Conservation (phyloP, 2,113 vertebrate species). For the Sinocyclocheilus maitianheensis region DNA sequence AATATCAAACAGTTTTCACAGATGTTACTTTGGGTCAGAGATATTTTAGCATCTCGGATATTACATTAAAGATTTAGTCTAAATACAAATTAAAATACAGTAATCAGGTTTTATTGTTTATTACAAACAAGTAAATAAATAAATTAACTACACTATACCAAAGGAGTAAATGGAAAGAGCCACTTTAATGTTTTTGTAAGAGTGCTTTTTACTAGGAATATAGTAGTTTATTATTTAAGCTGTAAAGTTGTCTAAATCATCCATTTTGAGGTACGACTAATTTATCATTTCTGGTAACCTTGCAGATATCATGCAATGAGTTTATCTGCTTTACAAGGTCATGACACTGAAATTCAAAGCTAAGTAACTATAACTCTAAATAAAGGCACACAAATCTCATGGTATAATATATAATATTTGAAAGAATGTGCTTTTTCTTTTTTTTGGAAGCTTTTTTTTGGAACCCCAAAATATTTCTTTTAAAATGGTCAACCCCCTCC, state of each 20-base stretch:
- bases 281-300: not conserved
- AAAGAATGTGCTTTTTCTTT: not conserved
- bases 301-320: not conserved
- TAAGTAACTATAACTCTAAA: not conserved
- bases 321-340: not conserved
- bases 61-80: not conserved
- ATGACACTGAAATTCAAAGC: not conserved
- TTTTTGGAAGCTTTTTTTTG: not conserved
- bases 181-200: not conserved
- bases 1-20: constrained; percentile 31
- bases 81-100: too few relatives aligned
- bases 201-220: too few relatives aligned
- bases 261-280: not conserved
- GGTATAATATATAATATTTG: not conserved
- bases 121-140: too few relatives aligned
- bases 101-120: too few relatives aligned
- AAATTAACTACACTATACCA: not conserved
- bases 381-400: not conserved
- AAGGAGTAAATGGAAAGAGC: not conserved
- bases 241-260: not conserved
- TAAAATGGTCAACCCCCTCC: not conserved
- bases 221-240: not conserved
- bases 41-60: not conserved
- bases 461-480: not conserved
- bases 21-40: not conserved